Evolutionary conservation across 2,113 vertebrate genomes (phyloP).

Genomic region (Pardalotus punctatus): DNA sequence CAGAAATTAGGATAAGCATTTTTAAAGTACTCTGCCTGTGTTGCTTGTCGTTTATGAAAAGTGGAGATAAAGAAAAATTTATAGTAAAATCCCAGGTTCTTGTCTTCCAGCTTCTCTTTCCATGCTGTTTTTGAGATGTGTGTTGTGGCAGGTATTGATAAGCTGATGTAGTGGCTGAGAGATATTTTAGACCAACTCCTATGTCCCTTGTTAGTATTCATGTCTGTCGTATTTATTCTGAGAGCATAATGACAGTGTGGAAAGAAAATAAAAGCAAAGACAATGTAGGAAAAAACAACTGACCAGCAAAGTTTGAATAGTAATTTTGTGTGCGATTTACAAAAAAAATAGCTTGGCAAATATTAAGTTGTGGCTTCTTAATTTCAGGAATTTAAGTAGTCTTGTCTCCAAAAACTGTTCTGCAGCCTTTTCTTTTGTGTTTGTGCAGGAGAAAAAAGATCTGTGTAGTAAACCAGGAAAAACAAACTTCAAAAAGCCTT

Average conservation of each 20-base stretch:
- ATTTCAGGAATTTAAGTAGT: neutral
- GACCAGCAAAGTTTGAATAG: slow-evolving; percentile 5
- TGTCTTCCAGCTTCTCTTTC: neutral
- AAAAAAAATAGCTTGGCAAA: neutral
- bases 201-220: slow-evolving; percentile 12
- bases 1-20: neutral
- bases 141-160: neutral
- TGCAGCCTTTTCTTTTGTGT: neutral
- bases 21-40: neutral
- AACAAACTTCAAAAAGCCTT: slow-evolving; percentile 16
- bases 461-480: neutral
- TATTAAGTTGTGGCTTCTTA: neutral
- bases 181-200: slow-evolving; percentile 1
- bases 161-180: neutral
- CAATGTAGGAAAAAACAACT: neutral
- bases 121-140: neutral
- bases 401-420: neutral
- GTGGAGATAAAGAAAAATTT: neutral
- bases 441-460: neutral
- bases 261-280: neutral
- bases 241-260: neutral
- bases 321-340: neutral
- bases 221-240: slow-evolving; percentile 14
- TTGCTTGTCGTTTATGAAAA: neutral
- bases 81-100: neutral